phyloP scores from a whole-genome alignment of 2,113 vertebrate genomes.

The Toxotes jaculatrix region DNA sequence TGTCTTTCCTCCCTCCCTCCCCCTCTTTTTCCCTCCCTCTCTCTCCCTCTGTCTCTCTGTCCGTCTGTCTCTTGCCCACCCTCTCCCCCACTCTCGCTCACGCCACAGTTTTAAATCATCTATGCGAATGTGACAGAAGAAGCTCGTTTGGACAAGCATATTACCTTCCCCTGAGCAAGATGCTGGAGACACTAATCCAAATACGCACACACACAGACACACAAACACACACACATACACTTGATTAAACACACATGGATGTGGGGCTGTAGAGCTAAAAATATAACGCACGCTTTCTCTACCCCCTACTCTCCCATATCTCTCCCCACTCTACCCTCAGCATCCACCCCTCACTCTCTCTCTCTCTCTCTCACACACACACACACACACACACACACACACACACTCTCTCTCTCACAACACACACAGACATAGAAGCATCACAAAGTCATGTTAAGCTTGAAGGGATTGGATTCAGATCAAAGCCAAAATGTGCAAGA shows the following conservation, averaged over 20 bases:
- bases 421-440: slow-evolving; percentile 35
- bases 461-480: slow-evolving; percentile 66
- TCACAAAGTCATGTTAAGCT: slow-evolving; percentile 72
- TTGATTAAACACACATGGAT: slow-evolving; percentile 76
- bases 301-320: slow-evolving; percentile 33
- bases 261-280: slow-evolving; percentile 80
- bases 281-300: slow-evolving; percentile 69
- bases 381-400: slow-evolving; percentile 31
- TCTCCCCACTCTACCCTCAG: slow-evolving; percentile 46
- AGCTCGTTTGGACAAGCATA: slow-evolving; percentile 75
- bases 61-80: slow-evolving; percentile 45
- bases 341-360: slow-evolving; percentile 41
- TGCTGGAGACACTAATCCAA: slow-evolving; percentile 79
- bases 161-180: slow-evolving; percentile 84
- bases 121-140: slow-evolving; percentile 69
- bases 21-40: slow-evolving; percentile 34
- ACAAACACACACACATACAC: slow-evolving; percentile 59
- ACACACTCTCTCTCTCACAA: neutral
- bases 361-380: slow-evolving; percentile 2
- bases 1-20: slow-evolving; percentile 56
- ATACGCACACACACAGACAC: slow-evolving; percentile 33
- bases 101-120: slow-evolving; percentile 73
- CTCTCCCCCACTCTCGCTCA: slow-evolving; percentile 24
- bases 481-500: slow-evolving; percentile 69
- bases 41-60: slow-evolving; percentile 39